Base-by-base conservation (phyloP, 2,113 vertebrate genomes). In the Lynx canadensis region DNA sequence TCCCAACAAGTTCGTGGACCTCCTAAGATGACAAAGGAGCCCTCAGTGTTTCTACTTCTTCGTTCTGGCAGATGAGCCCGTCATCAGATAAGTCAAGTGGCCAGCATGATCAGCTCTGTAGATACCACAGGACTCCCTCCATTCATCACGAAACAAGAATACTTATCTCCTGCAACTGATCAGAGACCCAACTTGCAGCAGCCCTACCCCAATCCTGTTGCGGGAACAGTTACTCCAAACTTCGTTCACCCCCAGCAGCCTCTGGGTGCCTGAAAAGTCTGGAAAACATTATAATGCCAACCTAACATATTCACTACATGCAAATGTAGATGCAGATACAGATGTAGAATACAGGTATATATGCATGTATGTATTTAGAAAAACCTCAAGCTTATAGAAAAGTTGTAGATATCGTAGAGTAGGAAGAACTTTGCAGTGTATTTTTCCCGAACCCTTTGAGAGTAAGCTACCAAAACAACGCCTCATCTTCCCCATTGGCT, bases 241-340 rank as follows among this genome's bases (percentile, higher is more conserved):
- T 81, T 31, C 57, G 12, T 73, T 29, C 23, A 19, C 41, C 63
- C 41, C 80, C 55, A 71, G 73, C 36, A 52, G 27, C 63, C 71
- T 63, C 92, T 66, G 48, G 68, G 12, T 21, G 65, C 55, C 63
- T 84, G n/a, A 48, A 33, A 71, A 89, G 41, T 83, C 48, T 83
- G 68, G 78, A 78, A 89, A 89, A 76, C 76, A 45, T 38, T 36
- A 8, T 48, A 13, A 68, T 68, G 68, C 50, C 48, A 76, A 33
- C 36, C 36, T 93, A 48, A 19, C 27, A 19, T 45, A 8, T 9
- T 31, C 57, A 48, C 41, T 52, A 74, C 55, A 15, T 25, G 60
- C 60, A 76, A 45, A 33, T 48, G 7, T 50, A 69, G 71, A 33
- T 76, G n/a, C 4, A 60, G 36, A 15, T 48, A 41, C 4, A 57